Base-by-base conservation (phyloP, 1,140 invertebrate genomes). In the Lysiphlebus fabarum region DNA sequence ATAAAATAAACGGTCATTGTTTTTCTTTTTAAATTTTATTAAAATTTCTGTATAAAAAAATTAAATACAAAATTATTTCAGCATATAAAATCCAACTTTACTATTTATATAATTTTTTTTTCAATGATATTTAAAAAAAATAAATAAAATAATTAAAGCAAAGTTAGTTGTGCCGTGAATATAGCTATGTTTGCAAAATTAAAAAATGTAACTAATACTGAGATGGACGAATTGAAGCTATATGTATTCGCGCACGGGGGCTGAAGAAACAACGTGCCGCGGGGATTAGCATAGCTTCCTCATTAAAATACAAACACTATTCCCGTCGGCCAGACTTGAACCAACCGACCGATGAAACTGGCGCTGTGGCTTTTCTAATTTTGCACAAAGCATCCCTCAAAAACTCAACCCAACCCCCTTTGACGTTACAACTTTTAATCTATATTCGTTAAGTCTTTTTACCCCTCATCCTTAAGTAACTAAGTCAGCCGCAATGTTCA, bases 221-320 rank as follows among this genome's bases (percentile, higher is more conserved):
- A 38, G 54, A 36, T 43, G 33, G 41, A 38, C 33, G 34, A 26
- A 37, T 5, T 34, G 37, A 26, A 34, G 38, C 12, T 54, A 9
- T 56, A 34, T 61, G n/a, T 36, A 17, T 17, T 17, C 17, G 17
- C 17, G 17, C 17, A 17, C 17, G 17, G 17, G 17, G 17, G 17
- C 17, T 17, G 3, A 49, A 58, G 56, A 51, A 53, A 61, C 61
- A 26, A 42, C 51, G 62, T 61, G 59, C 62, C 59, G 47, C 61
- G 48, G 45, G 61, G 63, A 65, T 65, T 65, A 65, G 60, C 63
- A 65, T 65, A 65, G 56, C 56, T 60, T 59, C 63, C 61, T 65
- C 63, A 65, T 65, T 65, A 65, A 65, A 62, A 65, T 65, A 65
- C 63, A 65, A 65, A 65, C 60, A 65, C 62, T 56, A 63, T 56